Percentiles rank a stretch among this genome's conserved stretches.
Evolutionary conservation across 2,888 invertebrate species (phyloP).

Genomic region (Caenorhabditis angaria): DNA sequence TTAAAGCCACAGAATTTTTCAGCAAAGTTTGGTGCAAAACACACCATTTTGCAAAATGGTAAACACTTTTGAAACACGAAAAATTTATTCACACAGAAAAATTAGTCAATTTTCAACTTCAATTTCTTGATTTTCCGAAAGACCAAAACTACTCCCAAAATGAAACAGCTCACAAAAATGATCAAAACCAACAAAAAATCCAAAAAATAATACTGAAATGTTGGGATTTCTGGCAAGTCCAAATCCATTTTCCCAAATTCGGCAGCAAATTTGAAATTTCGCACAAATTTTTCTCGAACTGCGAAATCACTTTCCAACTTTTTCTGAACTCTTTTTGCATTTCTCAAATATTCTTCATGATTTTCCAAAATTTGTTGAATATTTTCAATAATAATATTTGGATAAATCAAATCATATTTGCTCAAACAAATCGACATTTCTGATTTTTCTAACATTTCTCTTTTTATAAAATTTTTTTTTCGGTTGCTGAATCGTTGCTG

Average conservation of each 20-base stretch:
- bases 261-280: slow-evolving; percentile 36
- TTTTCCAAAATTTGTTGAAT: slow-evolving; percentile 28
- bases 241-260: slow-evolving; percentile 33
- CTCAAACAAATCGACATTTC: slow-evolving; percentile 34
- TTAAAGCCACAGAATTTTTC: too few species aligned
- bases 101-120: too few species aligned
- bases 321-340: slow-evolving; percentile 18
- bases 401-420: slow-evolving; percentile 30
- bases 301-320: slow-evolving; percentile 30
- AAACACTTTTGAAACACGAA: too few species aligned
- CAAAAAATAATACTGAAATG: slow-evolving; percentile 26
- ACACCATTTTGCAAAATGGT: too few species aligned
- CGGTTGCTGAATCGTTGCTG: too few species aligned
- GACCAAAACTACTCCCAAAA: too few species aligned
- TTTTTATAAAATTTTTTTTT: too few species aligned
- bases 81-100: too few species aligned
- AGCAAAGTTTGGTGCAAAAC: too few species aligned
- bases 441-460: slow-evolving; percentile 40
- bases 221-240: slow-evolving; percentile 22
- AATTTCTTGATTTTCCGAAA: too few species aligned
- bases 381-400: slow-evolving; percentile 12
- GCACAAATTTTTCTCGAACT: slow-evolving; percentile 26
- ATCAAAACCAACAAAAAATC: neutral
- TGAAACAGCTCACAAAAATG: too few species aligned
- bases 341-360: slow-evolving; percentile 13